Evolutionary conservation across 2,113 vertebrate genomes (phyloP).

Genomic region (Psilopogon haemacephalus): DNA sequence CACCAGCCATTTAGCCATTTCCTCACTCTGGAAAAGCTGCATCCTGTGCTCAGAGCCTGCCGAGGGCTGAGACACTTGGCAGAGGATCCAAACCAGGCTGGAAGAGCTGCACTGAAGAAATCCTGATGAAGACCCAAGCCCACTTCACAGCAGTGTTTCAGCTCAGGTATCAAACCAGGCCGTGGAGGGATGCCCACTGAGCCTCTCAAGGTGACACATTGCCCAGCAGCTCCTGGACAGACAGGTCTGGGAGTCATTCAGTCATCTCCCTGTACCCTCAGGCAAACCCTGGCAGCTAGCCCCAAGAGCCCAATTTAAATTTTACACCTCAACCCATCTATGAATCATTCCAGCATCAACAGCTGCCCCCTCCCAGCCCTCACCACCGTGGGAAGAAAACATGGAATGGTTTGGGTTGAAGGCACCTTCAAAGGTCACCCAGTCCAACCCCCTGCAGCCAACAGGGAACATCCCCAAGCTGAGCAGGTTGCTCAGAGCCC

Average conservation of each 20-base stretch:
- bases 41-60: slow-evolving; percentile 5
- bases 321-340: background rate
- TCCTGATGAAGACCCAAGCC: background rate
- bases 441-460: background rate
- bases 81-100: background rate
- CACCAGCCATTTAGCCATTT: background rate
- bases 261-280: background rate
- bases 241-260: background rate
- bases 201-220: background rate
- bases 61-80: background rate
- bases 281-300: background rate
- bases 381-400: background rate
- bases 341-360: background rate
- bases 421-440: background rate
- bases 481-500: background rate
- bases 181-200: background rate
- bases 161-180: accelerated
- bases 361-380: background rate
- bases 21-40: background rate
- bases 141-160: accelerated
- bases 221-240: background rate
- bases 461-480: background rate
- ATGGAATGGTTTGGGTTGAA: background rate
- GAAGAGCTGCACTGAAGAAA: background rate
- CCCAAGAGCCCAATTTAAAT: background rate